These are phyloP conservation scores for Anolis sagrei DNA, from an alignment of 2,113 vertebrate species.

Conservation along the genomic window DNA sequence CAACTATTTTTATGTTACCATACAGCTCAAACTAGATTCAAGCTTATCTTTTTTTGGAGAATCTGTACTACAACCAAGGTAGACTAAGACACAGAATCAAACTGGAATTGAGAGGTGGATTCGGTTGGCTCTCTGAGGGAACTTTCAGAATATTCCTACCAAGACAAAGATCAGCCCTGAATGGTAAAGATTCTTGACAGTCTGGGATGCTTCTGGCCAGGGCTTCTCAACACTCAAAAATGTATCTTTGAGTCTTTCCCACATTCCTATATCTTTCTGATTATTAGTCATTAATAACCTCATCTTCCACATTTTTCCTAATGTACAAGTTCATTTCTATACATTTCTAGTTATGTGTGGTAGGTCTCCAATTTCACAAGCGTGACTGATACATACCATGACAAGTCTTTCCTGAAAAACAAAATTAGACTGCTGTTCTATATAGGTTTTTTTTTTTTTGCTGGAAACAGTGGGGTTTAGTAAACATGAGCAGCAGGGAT, in stretches of 20 bases:
- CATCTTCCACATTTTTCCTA: not conserved
- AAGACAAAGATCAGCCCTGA: too few species aligned
- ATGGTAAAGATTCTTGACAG: too few species aligned
- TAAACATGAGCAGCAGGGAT: not conserved
- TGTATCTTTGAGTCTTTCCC: too few species aligned
- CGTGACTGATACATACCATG: too few species aligned
- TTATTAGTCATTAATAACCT: not conserved
- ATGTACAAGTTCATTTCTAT: not conserved
- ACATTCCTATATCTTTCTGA: too few species aligned
- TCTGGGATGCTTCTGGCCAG: too few species aligned
- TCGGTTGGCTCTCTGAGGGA: too few species aligned
- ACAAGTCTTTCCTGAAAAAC: not conserved
- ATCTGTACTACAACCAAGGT: not conserved
- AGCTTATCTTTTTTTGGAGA: too few species aligned
- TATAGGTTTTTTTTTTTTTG: not conserved
- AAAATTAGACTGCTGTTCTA: not conserved
- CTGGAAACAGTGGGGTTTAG: not conserved
- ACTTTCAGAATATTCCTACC: too few species aligned
- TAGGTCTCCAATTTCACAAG: not conserved
- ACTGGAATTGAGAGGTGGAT: not conserved
- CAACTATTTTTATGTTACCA: too few species aligned
- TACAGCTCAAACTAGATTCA: too few species aligned
- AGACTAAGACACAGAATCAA: not conserved
- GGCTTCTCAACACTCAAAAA: too few species aligned
- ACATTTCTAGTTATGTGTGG: not conserved